These are phyloP conservation scores for Zygogramma bicolorata DNA, from an alignment of 2,888 invertebrate genomes.

Conservation along the genomic window DNA sequence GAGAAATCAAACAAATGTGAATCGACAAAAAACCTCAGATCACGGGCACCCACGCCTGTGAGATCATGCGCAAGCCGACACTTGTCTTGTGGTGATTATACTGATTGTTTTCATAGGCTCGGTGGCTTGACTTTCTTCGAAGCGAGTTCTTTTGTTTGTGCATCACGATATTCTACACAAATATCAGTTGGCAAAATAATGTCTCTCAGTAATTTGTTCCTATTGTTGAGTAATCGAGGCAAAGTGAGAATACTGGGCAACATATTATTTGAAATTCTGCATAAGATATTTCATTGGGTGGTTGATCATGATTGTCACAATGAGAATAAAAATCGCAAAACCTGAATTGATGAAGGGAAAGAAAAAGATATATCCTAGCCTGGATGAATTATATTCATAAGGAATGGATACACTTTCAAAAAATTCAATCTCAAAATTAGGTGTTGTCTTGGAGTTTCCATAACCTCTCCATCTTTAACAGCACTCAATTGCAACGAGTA, in stretches of 20 bases:
- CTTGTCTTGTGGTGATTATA: slow-evolving; percentile 16
- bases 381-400: too few relatives aligned
- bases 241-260: background rate
- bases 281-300: too few relatives aligned
- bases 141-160: slow-evolving; percentile 35
- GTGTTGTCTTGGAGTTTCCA: too few relatives aligned
- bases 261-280: too few relatives aligned
- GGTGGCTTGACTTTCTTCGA: slow-evolving; percentile 26
- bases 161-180: slow-evolving; percentile 32
- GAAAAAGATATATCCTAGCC: too few relatives aligned
- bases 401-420: too few relatives aligned
- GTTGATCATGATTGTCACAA: too few relatives aligned
- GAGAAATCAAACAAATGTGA: slow-evolving; percentile 62
- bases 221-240: slow-evolving; percentile 16
- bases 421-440: too few relatives aligned
- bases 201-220: slow-evolving; percentile 2
- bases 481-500: too few relatives aligned
- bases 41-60: slow-evolving; percentile 60
- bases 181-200: slow-evolving; percentile 11
- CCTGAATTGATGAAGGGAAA: too few relatives aligned
- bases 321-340: too few relatives aligned
- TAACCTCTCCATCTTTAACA: too few relatives aligned
- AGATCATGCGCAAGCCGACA: slow-evolving; percentile 30
- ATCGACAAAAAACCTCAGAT: slow-evolving; percentile 56
- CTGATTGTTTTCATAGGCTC: slow-evolving; percentile 29